phyloP scores from a whole-genome alignment of 2,797 vertebrate species.

The Anniella stebbinsi region DNA sequence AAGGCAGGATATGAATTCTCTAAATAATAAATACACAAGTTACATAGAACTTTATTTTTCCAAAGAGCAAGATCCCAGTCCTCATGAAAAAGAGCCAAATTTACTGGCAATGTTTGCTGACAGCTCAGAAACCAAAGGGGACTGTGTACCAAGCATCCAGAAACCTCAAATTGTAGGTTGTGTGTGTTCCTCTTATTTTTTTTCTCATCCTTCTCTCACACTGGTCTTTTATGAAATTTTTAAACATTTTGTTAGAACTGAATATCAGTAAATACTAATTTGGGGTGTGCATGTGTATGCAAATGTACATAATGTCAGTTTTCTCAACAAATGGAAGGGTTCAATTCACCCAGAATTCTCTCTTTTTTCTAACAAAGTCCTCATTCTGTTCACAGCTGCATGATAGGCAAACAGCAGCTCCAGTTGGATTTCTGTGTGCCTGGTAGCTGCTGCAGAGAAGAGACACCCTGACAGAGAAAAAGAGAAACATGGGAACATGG shows the following conservation, averaged over 20 bases:
- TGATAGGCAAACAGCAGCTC: background rate
- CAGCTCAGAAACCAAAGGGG: background rate
- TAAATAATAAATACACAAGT: background rate
- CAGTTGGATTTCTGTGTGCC: background rate
- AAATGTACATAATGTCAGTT: background rate
- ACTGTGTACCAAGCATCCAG: background rate
- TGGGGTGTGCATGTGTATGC: too few relatives aligned
- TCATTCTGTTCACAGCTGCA: background rate
- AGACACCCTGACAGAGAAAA: background rate
- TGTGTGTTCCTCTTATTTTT: background rate
- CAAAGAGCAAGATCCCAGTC: background rate
- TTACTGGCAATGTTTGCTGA: background rate
- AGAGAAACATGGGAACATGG: background rate
- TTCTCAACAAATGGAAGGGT: background rate
- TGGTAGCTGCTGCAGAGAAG: background rate
- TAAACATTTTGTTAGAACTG: background rate
- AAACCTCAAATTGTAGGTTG: background rate
- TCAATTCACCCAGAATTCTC: background rate
- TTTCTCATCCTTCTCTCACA: background rate
- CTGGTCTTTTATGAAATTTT: background rate
- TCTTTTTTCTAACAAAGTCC: background rate
- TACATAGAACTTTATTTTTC: background rate
- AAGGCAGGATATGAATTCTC: too few relatives aligned
- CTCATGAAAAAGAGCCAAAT: background rate
- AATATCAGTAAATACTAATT: background rate